A percentile compares a stretch with the other conserved stretches of the same genome.
Evolutionary conservation across 2,113 vertebrate species (phyloP).

Genomic region (Agelaius phoeniceus): DNA sequence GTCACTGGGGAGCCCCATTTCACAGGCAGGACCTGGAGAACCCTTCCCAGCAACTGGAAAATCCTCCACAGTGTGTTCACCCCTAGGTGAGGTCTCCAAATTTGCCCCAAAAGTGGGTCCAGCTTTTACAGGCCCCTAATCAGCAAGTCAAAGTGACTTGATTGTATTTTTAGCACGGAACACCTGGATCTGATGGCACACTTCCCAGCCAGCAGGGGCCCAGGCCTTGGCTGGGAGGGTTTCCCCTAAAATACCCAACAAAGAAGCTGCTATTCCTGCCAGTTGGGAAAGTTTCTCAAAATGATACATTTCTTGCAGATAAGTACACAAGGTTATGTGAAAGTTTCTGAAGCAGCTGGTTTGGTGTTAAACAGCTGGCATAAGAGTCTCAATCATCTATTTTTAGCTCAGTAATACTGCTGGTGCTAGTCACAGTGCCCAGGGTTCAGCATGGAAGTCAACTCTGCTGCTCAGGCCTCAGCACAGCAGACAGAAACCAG

Average conservation of each 20-base stretch:
- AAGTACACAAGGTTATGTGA: background rate
- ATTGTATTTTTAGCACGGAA: background rate
- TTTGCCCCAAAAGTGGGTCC: background rate
- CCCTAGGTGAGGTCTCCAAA: background rate
- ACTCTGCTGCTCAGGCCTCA: background rate
- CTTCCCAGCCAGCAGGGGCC: background rate
- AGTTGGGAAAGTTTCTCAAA: background rate
- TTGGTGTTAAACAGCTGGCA: background rate
- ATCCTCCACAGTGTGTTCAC: background rate
- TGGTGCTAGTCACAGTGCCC: background rate
- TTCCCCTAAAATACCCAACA: background rate
- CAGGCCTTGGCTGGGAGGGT: background rate
- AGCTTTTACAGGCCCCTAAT: background rate
- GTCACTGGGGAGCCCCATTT: too few relatives aligned
- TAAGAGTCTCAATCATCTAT: background rate
- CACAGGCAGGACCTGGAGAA: background rate
- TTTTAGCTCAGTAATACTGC: background rate
- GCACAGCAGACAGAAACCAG: background rate
- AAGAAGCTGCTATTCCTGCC: background rate
- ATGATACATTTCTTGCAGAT: background rate
- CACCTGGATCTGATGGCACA: background rate
- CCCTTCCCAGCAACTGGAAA: background rate
- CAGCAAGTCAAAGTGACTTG: background rate
- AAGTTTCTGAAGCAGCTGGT: background rate
- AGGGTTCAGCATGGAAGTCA: background rate